Conservation (phyloP, 2,113 vertebrate species). For the Caloenas nicobarica region DNA sequence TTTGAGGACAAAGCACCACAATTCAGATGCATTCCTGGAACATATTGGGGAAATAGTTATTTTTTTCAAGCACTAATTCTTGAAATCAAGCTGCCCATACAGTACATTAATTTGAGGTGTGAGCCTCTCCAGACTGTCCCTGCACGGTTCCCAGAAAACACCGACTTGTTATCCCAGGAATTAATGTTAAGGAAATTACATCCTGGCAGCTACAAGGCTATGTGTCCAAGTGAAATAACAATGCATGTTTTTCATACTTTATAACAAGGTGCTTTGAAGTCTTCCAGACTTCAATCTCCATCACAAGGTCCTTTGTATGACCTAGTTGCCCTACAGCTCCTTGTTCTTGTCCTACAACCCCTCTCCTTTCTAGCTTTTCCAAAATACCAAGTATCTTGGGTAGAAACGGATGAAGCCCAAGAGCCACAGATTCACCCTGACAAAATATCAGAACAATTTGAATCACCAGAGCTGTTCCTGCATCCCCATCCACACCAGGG, state of each 20-base stretch:
- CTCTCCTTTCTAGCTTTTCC: not conserved
- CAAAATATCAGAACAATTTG: no score
- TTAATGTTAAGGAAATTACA: not conserved
- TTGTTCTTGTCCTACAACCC: not conserved
- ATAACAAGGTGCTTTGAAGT: not conserved
- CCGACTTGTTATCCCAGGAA: not conserved
- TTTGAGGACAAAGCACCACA: not conserved
- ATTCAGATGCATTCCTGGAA: not conserved
- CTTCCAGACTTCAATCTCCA: not conserved
- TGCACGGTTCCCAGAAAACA: not conserved
- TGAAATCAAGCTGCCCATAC: not conserved
- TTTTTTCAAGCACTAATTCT: not conserved
- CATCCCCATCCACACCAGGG: accelerated
- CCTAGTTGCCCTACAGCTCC: not conserved
- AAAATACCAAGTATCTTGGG: not conserved
- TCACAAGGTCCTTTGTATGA: not conserved
- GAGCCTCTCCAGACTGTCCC: not conserved
- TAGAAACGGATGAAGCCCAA: not conserved
- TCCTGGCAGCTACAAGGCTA: not conserved
- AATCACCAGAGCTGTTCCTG: no score
- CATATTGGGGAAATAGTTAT: accelerated
- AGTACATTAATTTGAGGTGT: accelerated
- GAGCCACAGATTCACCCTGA: not conserved
- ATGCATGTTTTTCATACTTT: not conserved
- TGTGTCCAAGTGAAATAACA: not conserved